Conservation (phyloP, 2,888 invertebrate genomes). For the Melinaea marsaeus region DNA sequence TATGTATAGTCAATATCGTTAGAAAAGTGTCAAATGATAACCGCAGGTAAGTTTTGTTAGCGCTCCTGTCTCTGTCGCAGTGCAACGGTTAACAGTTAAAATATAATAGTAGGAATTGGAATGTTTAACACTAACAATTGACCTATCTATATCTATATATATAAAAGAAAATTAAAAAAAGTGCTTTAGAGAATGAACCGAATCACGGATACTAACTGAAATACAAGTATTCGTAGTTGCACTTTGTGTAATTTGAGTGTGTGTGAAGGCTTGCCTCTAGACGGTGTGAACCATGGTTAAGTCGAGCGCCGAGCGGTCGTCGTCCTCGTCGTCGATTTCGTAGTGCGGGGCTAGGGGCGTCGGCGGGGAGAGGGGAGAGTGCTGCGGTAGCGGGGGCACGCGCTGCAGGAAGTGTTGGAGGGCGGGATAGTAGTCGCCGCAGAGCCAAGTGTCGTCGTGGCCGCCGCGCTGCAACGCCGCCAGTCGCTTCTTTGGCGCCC, state of each 20-base stretch:
- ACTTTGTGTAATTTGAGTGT: background rate
- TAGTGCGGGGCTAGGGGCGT: slow-evolving; percentile 1
- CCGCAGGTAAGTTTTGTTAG: no score
- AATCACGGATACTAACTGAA: no score
- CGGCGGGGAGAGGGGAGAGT: slow-evolving; percentile 47
- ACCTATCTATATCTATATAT: background rate
- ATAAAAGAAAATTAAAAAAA: background rate
- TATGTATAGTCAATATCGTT: no score
- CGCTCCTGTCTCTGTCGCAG: background rate
- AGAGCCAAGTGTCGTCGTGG: slow-evolving; percentile 97
- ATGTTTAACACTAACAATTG: slow-evolving; percentile 2
- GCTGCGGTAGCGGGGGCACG: slow-evolving; percentile 53
- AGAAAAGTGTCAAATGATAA: no score
- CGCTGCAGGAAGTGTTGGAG: slow-evolving; percentile 73
- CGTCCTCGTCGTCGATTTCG: slow-evolving; percentile 1
- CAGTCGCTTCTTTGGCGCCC: slow-evolving; percentile 86
- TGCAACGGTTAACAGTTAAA: background rate
- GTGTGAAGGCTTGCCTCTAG: background rate
- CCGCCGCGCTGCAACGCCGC: slow-evolving; percentile 88
- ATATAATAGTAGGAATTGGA: background rate
- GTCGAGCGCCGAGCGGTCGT: background rate
- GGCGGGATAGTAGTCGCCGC: slow-evolving; percentile 85
- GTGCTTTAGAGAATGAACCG: no score
- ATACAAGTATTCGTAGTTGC: no score
- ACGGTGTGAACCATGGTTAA: slow-evolving; percentile 1